Evolutionary conservation across 2,113 vertebrate genomes (phyloP).

Genomic region (Chaetorhynchus papuensis): DNA sequence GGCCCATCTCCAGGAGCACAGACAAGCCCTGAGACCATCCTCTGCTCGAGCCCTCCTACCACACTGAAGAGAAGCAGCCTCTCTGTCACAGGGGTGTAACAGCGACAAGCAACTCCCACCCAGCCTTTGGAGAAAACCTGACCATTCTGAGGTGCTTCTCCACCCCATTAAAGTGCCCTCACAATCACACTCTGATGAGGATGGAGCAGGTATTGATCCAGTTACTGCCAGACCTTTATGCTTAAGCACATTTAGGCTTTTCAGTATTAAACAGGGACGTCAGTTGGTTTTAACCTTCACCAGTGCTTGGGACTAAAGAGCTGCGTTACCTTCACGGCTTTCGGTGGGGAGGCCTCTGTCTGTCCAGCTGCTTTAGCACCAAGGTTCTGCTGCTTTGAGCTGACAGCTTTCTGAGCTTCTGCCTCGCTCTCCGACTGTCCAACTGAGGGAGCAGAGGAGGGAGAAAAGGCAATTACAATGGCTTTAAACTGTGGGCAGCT

Average conservation of each 20-base stretch:
- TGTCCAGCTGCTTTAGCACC: conserved; percentile 56
- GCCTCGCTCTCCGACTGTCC: conserved; percentile 34
- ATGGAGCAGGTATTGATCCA: neutral
- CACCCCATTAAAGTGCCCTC: neutral
- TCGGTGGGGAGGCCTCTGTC: conserved; percentile 62
- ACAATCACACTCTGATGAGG: neutral
- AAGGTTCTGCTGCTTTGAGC: conserved; percentile 60
- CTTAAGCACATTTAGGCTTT: neutral
- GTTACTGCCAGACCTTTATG: neutral
- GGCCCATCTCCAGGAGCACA: neutral
- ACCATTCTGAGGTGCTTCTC: neutral
- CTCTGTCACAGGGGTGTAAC: neutral
- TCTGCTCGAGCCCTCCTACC: neutral
- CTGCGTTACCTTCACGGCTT: conserved; percentile 70
- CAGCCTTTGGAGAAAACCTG: neutral
- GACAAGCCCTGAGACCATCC: neutral
- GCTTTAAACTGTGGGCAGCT: neutral
- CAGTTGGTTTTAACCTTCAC: neutral
- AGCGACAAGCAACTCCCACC: neutral
- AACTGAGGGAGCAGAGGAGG: neutral
- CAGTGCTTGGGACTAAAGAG: neutral
- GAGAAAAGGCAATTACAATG: neutral
- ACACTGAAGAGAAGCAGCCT: neutral
- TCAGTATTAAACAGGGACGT: neutral
- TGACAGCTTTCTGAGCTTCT: conserved; percentile 46